Evolutionary conservation across 2,797 vertebrate genomes (phyloP), one percentile per base, ranked within the genome.

Genomic region (Ceryle rudis): DNA sequence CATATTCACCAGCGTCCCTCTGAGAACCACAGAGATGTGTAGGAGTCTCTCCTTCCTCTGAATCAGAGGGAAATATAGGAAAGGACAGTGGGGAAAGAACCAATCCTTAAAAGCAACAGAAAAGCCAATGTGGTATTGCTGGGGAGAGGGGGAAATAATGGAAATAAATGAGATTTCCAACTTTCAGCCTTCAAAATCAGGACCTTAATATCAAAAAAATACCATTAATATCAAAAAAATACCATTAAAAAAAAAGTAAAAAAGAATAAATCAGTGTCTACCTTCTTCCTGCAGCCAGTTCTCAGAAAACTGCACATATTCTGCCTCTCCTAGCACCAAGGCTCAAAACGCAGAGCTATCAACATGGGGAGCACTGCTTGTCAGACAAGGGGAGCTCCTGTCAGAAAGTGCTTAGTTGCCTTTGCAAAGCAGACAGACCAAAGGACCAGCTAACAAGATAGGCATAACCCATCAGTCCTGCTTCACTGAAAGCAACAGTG

Each of bases 341-440:
- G 28, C 66, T 54, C 49, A 75, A 28, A 57, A 60, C 1, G 1
- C 25, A 22, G 12, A 60, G 25, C 6, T 17, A 23, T 17, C 35
- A 16, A 19, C 14, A 3, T 0, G 3, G 16, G 49, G 26, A 69
- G 25, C 20, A 13, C 13, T 10, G 49, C 49, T 2, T 29, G 9
- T 25, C 70, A 72, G 62, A 17, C 61, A 47, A 49, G 26, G 21
- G 35, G 7, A 15, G 31, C 29, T 54, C 39, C 29, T 8, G 2
- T 18, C 21, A 15, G 58, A 22, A 72, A 77, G 21, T 4, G 1
- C 62, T 70, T 10, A 21, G 29, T 6, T 58, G 20, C 55, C 33
- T 29, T 46, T 2, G 41, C 31, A 39, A 41, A 70, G 28, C 52
- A 81, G 52, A 64, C 5, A 31, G 52, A 84, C 18, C 47, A 57